A percentile compares a stretch with the other conserved stretches of the same genome.
Evolutionary conservation across 2,888 invertebrate species (phyloP).

Genomic region (Lasioglossum morio): DNA sequence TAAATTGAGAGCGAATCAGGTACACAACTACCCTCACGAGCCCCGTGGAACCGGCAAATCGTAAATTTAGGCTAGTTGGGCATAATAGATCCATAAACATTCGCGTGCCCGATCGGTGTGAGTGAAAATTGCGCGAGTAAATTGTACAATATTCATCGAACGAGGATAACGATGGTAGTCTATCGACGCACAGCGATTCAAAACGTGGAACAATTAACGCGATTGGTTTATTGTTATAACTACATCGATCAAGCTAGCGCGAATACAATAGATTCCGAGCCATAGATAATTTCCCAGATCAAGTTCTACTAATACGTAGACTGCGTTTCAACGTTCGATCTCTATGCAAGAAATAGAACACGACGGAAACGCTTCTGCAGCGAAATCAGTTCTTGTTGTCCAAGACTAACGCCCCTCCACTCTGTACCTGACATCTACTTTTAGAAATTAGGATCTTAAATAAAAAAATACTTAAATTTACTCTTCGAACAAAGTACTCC

Average conservation of each 20-base stretch:
- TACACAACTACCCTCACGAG: conserved; percentile 19
- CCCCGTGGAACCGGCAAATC: conserved; percentile 3
- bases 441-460: neutral
- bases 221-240: conserved; percentile 19
- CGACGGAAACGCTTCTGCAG: neutral
- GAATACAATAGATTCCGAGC: neutral
- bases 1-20: neutral
- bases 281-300: neutral
- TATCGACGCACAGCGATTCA: conserved; percentile 18
- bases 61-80: conserved; percentile 35
- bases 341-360: neutral
- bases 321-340: neutral
- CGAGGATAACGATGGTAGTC: neutral
- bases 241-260: neutral
- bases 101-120: neutral
- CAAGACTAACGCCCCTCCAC: neutral
- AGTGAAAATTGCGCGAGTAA: conserved; percentile 23
- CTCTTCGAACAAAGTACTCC: too few relatives aligned
- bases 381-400: neutral
- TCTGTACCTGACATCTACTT: neutral
- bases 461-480: neutral
- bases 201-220: conserved; percentile 6
- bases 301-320: neutral
- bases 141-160: conserved; percentile 15
- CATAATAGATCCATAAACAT: conserved; percentile 31